Evolutionary conservation across 2,888 invertebrate genomes (phyloP), one percentile per base, ranked within the genome.

Genomic region (Agonopterix alstromeriana): DNA sequence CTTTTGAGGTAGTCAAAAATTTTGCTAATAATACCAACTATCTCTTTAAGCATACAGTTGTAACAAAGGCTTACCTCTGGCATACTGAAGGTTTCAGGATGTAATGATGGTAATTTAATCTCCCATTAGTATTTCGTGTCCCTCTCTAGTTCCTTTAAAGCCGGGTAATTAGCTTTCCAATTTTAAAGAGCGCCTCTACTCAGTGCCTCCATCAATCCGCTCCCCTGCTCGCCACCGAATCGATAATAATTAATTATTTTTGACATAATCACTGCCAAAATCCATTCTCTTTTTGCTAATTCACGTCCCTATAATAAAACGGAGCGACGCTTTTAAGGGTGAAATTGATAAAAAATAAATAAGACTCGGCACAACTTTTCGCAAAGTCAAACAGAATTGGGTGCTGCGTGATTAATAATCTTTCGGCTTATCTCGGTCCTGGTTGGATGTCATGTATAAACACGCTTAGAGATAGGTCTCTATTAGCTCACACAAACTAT

Each of bases 191-290:
- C 73, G 72, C 73, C 66, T 63, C 72, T 67, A 65, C 67, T 70
- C 52, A 64, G 70, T 69, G 64, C 71, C 67, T 70, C 77, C 83
- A 77, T 85, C 87, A 82, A 82, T 81, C 80, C 76, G 62, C 77
- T 72, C 83, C 83, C 82, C 79, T 73, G 75, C 72, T 67, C 75
- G 72, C 68, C 64, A 62, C 67, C 66, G 77, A 90, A 91, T 91
- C 91, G 90, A 91, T 90, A 90, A 90, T 91, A 92, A 92, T 92
- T 92, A 92, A 92, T 92, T 91, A 92, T 91, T 91, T 92, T 92
- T 91, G 91, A 91, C 91, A 90, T 91, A 91, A 91, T 91, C 91
- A 91, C 90, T 76, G 82, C 89, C 84, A 74, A 88, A 90, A 89
- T 90, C 91, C 90, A 90, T 90, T 91, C 90, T 90, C 89, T 91